phyloP scores from a whole-genome alignment of 2,888 invertebrate species.

The Esperia sulphurella region DNA sequence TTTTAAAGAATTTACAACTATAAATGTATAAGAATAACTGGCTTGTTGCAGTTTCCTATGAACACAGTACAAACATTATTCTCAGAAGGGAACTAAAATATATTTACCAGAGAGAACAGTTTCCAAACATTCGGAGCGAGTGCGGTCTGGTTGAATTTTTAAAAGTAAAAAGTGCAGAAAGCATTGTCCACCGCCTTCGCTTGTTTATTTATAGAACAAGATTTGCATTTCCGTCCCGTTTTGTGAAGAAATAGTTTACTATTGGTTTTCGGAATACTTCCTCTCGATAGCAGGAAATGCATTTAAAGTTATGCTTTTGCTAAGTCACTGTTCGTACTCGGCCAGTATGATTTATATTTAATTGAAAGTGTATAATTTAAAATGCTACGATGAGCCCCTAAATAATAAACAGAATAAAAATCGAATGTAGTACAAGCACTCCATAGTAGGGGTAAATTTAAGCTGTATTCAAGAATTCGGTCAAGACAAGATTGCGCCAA shows the following conservation, averaged over 20 bases:
- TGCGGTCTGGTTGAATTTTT: slow-evolving; percentile 15
- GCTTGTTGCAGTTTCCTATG: neutral
- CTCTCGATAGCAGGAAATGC: no score
- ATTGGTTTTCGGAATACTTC: slow-evolving; percentile 1
- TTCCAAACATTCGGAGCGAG: neutral
- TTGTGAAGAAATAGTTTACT: neutral
- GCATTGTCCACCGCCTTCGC: slow-evolving; percentile 13
- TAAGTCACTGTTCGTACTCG: neutral
- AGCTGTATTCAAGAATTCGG: neutral
- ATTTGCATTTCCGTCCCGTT: slow-evolving; percentile 9
- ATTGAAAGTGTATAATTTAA: no score
- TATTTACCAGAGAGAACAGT: slow-evolving; percentile 3
- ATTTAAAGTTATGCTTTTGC: neutral
- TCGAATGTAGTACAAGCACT: neutral
- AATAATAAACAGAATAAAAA: no score
- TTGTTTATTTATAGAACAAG: slow-evolving; percentile 18
- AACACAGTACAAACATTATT: neutral
- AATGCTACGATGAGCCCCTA: no score
- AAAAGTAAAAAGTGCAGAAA: slow-evolving; percentile 8
- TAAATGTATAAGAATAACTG: neutral
- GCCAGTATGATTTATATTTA: neutral
- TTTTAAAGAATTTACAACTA: neutral
- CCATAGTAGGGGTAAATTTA: neutral
- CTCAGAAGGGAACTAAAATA: neutral
- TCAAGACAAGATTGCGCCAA: slow-evolving; percentile 11